Base-by-base conservation (phyloP, 2,797 vertebrate species). In the Centropyge bicolor region DNA sequence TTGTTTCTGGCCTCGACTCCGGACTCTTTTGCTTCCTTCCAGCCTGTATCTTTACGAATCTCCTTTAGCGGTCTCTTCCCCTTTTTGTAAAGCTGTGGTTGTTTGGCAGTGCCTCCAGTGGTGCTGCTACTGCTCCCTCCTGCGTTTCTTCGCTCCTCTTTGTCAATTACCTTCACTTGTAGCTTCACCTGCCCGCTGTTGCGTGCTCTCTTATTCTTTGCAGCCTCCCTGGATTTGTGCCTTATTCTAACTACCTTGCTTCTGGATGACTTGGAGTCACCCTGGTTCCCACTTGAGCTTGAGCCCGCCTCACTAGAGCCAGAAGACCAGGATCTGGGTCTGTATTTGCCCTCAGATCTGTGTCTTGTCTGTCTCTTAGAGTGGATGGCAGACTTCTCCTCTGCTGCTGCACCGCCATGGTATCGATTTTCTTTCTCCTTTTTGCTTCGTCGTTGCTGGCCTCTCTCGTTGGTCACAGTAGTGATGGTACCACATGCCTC, bases 281-380 rank as follows among this genome's bases (percentile, higher is more conserved):
- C 95, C 89, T 96, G 97, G 90, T 98, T 97, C 68, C 98, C 97
- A 57, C 98, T 98, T 82, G 98, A 99, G 93, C 97, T 98, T 1
- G 98, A 99, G 81, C 98, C 98, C 5, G 95, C 98, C 89, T 99
- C 98, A 35, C 98, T 99, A 43, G 98, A 99, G 80, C 97, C 98
- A 1, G 98, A 99, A 0, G 98, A 99, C 97, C 97, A 99, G 6
- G 98, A 99, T 20, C 98, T 96, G 86, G 97, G 97, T 85, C 98
- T 96, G 70, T 93, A 93, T 90, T 97, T 98, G 45, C 97, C 97
- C 77, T 98, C 97, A 11, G 96, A 94, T 63, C 97, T 96, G 75
- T 97, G 97, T 78, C 97, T 97, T 49, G 90, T 90, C 88, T 97
- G 97, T 90, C 95, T 98, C 91, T 96, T 98, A 48, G 93, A 93